Conservation (phyloP, 2,797 vertebrate species). For the Iguana delicatissima region DNA sequence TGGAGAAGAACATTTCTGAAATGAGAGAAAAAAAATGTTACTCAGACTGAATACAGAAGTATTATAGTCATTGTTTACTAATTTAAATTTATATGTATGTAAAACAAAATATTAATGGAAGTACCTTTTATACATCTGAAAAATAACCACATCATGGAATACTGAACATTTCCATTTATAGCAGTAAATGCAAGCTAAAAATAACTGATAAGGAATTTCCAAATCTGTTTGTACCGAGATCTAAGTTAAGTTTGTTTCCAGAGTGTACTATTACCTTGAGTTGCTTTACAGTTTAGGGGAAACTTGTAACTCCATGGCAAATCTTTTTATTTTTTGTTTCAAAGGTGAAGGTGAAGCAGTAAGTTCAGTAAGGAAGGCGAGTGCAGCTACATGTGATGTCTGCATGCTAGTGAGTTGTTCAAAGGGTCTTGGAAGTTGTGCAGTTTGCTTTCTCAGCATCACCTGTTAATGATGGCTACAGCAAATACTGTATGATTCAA, state of each 20-base stretch:
- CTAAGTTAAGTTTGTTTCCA: neutral
- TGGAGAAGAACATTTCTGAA: slow-evolving; percentile 60
- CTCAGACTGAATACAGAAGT: neutral
- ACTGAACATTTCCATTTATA: neutral
- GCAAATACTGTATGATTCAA: neutral
- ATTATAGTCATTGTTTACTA: neutral
- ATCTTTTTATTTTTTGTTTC: neutral
- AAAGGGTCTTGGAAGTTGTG: neutral
- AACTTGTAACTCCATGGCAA: neutral
- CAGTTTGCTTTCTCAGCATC: neutral
- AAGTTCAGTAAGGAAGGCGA: neutral
- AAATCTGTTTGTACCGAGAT: neutral
- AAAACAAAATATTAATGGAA: neutral
- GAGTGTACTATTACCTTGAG: neutral
- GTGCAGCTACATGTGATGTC: neutral
- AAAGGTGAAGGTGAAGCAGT: neutral
- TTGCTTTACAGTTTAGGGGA: neutral
- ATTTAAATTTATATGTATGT: neutral
- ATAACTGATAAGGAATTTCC: neutral
- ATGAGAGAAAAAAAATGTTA: slow-evolving; percentile 48
- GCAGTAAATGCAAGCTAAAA: neutral
- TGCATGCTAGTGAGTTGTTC: neutral
- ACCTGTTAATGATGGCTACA: neutral
- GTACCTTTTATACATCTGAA: neutral
- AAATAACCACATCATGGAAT: neutral